A percentile compares a stretch with the other conserved stretches of the same genome.
These are phyloP conservation scores for Edolisoma coerulescens DNA, from an alignment of 2,113 vertebrate genomes.

Conservation along the genomic window DNA sequence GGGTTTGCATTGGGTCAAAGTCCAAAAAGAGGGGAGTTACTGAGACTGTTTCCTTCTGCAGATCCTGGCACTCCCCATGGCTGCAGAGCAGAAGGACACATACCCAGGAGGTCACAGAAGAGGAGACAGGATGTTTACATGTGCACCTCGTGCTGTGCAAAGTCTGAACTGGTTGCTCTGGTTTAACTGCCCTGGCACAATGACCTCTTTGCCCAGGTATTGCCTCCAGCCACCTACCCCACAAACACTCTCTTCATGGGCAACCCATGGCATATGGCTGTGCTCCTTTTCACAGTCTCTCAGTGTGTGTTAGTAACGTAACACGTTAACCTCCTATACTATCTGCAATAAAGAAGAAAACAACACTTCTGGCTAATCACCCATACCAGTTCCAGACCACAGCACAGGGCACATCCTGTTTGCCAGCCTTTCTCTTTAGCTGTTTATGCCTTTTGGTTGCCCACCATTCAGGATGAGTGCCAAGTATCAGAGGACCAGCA, in stretches of 20 bases:
- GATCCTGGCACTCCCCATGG: not conserved
- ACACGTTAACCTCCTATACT: not conserved
- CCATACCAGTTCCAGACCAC: rapidly evolving
- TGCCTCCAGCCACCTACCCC: not conserved
- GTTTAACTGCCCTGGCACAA: not conserved
- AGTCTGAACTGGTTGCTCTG: not conserved
- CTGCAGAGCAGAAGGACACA: not conserved
- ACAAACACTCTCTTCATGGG: rapidly evolving
- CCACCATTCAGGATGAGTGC: not conserved
- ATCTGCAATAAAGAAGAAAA: not conserved
- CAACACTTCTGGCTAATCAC: not conserved
- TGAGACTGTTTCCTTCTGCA: not conserved
- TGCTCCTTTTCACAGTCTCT: not conserved
- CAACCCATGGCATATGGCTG: rapidly evolving
- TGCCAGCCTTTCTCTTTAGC: not conserved
- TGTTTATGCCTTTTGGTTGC: not conserved
- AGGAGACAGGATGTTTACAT: not conserved
- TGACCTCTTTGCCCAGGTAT: not conserved
- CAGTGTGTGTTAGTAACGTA: not conserved
- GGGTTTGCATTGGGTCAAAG: rapidly evolving
- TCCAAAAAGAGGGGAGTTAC: not conserved
- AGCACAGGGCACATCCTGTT: not conserved
- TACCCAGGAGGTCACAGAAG: not conserved
- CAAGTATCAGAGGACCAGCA: not conserved
- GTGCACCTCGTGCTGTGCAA: rapidly evolving